A percentile compares a stretch with the other conserved stretches of the same genome.
Evolutionary conservation across 2,797 vertebrate species (phyloP).

Genomic region (Amphiprion clarkii): DNA sequence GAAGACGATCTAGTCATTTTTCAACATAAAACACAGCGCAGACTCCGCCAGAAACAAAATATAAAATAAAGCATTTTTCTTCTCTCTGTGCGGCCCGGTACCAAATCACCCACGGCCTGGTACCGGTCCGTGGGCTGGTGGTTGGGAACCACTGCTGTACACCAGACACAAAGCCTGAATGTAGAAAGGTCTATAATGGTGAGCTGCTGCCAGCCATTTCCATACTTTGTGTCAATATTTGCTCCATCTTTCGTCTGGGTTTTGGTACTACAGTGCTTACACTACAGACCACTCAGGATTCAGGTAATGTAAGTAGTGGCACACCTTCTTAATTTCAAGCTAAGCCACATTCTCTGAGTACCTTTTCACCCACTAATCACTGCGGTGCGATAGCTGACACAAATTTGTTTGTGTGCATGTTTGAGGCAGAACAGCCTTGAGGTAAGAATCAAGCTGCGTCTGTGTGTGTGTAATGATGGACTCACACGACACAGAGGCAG

Average conservation of each 20-base stretch:
- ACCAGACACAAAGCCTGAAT: background rate
- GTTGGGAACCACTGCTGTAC: background rate
- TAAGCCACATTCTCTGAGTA: constrained; percentile 8
- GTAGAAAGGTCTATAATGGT: background rate
- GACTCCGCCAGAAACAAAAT: no score
- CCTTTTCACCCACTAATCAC: constrained; percentile 3
- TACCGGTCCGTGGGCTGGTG: no score
- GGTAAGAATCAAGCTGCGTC: background rate
- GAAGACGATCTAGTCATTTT: no score
- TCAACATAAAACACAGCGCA: no score
- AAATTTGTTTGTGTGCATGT: constrained; percentile 18
- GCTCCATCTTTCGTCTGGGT: background rate
- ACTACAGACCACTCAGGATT: background rate
- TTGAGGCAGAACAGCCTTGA: constrained; percentile 5
- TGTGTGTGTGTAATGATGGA: constrained; percentile 1
- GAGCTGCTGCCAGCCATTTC: background rate
- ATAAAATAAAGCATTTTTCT: no score
- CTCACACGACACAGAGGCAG: constrained; percentile 7
- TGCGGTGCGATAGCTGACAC: background rate
- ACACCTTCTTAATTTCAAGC: constrained; percentile 21
- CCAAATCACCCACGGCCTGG: no score
- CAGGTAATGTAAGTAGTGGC: background rate
- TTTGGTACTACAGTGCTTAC: background rate
- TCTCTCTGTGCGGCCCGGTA: no score
- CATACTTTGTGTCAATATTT: constrained; percentile 17